These are phyloP conservation scores for Mormyrus lacerda DNA, from an alignment of 2,113 vertebrate species.

Conservation along the genomic window DNA sequence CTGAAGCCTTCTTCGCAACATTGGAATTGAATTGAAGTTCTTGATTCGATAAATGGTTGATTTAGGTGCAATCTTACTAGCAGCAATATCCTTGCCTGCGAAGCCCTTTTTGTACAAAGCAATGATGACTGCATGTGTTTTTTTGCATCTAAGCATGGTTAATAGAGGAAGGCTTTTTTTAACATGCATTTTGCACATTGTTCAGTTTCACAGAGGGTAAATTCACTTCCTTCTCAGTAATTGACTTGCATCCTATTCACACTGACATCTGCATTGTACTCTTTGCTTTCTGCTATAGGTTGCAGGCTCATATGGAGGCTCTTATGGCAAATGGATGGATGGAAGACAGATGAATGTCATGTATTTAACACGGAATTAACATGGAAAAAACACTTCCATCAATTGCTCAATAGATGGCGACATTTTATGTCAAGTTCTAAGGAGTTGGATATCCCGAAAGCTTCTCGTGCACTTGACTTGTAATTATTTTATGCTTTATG, in stretches of 20 bases:
- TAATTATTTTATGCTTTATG: background rate
- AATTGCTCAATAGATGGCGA: constrained; percentile 35
- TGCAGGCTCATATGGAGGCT: background rate
- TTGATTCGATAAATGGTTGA: too few species aligned
- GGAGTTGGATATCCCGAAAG: background rate
- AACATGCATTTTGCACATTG: background rate
- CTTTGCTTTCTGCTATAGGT: background rate
- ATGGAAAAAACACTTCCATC: background rate
- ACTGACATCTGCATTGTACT: background rate
- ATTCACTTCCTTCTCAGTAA: background rate
- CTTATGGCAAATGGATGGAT: background rate
- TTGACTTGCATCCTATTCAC: background rate
- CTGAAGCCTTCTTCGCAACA: too few species aligned
- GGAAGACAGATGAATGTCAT: background rate
- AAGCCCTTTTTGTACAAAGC: too few species aligned
- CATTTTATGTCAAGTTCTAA: background rate
- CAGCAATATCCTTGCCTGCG: too few species aligned
- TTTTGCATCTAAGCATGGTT: too few species aligned
- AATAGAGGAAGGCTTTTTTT: background rate
- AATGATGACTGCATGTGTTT: too few species aligned
- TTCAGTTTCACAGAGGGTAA: background rate
- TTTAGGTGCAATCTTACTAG: too few species aligned
- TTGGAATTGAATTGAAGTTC: too few species aligned
- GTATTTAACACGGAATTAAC: background rate
- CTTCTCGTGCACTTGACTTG: background rate